These are phyloP conservation scores for Lithophane ornitopus DNA, from an alignment of 2,888 invertebrate species.

Conservation along the genomic window DNA sequence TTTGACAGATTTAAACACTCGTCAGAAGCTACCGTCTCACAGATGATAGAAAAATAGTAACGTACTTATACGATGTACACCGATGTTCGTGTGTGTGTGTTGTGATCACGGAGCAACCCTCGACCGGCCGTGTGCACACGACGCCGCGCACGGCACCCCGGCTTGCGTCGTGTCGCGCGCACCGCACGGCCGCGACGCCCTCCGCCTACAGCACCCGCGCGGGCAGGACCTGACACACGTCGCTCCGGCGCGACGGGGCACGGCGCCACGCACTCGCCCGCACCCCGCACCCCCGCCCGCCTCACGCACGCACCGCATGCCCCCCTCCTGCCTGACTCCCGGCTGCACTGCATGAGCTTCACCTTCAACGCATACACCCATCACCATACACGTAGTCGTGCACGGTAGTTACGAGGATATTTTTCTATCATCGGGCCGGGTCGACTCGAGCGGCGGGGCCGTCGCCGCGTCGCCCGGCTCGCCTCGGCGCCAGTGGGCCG, in stretches of 20 bases:
- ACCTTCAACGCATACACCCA: slow-evolving; percentile 17
- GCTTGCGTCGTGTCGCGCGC: slow-evolving; percentile 75
- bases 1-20: slow-evolving; percentile 53
- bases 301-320: slow-evolving; percentile 22
- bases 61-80: slow-evolving; percentile 62
- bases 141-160: slow-evolving; percentile 70
- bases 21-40: slow-evolving; percentile 62
- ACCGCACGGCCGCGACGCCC: slow-evolving; percentile 61
- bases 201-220: slow-evolving; percentile 62
- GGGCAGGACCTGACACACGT: slow-evolving; percentile 49
- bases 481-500: slow-evolving; percentile 54
- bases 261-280: slow-evolving; percentile 50
- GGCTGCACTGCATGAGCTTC: slow-evolving; percentile 55
- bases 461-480: slow-evolving; percentile 53
- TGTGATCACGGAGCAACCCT: slow-evolving; percentile 75
- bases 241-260: slow-evolving; percentile 64
- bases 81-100: slow-evolving; percentile 69
- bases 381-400: slow-evolving; percentile 52
- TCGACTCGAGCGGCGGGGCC: slow-evolving; percentile 53
- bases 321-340: background rate
- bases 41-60: slow-evolving; percentile 80
- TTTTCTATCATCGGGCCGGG: slow-evolving; percentile 73
- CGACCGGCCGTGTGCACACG: slow-evolving; percentile 69
- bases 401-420: slow-evolving; percentile 67
- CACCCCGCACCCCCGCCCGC: slow-evolving; percentile 46